Conservation (phyloP, 2,888 invertebrate genomes). For the Torymus texanus region DNA sequence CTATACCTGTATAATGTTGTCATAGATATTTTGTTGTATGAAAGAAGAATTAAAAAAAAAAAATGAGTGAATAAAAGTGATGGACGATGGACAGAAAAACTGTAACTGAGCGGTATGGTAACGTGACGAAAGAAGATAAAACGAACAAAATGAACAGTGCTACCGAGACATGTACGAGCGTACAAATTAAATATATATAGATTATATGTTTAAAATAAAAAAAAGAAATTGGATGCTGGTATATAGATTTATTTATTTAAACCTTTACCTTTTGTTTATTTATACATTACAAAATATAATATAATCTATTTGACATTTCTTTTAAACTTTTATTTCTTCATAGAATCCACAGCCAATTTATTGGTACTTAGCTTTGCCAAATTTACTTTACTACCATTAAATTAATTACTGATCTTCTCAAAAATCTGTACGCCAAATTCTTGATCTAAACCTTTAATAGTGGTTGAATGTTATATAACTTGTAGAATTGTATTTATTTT, state of each 20-base stretch:
- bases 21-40: constrained; percentile 74
- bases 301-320: not conserved
- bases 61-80: constrained; percentile 58
- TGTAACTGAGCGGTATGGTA: constrained; percentile 52
- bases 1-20: constrained; percentile 67
- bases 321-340: no score
- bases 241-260: not conserved
- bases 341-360: no score
- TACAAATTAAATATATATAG: constrained; percentile 71
- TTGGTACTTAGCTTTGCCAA: no score
- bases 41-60: constrained; percentile 54
- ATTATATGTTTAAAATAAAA: constrained; percentile 74
- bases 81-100: constrained; percentile 55
- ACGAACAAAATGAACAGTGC: constrained; percentile 46
- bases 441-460: no score
- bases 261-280: not conserved
- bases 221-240: not conserved
- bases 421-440: no score
- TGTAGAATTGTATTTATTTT: no score
- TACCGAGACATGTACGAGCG: constrained; percentile 68
- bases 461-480: no score
- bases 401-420: no score
- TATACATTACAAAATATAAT: no score
- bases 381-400: no score
- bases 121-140: constrained; percentile 47